Conservation (phyloP, 2,113 vertebrate species). For the Amblyornis subalaris region DNA sequence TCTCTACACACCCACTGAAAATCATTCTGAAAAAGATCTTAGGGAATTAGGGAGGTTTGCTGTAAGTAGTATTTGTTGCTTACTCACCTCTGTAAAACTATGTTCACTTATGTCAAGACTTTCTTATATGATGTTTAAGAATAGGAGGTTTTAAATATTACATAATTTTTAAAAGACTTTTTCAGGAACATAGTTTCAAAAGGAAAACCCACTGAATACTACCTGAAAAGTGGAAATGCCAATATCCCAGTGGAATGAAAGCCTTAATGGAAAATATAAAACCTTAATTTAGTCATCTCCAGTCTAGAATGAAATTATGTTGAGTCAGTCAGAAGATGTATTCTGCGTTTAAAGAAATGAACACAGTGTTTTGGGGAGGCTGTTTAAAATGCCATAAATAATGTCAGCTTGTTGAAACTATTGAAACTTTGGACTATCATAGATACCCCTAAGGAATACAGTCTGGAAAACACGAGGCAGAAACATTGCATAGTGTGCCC, state of each 20-base stretch:
- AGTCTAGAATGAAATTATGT: background rate
- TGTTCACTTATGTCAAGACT: background rate
- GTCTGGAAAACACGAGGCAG: background rate
- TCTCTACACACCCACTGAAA: background rate
- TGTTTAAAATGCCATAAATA: background rate
- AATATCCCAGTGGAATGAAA: background rate
- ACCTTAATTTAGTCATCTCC: background rate
- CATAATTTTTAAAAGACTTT: background rate
- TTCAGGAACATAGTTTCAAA: background rate
- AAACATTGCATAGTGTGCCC: background rate
- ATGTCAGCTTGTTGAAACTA: background rate
- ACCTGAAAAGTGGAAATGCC: background rate
- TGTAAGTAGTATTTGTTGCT: background rate
- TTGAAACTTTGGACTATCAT: background rate
- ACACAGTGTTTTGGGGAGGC: background rate
- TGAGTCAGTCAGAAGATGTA: background rate
- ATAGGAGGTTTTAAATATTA: background rate
- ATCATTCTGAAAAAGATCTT: background rate
- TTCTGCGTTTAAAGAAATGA: background rate
- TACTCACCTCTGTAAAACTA: background rate
- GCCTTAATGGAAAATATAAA: background rate
- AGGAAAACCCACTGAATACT: background rate
- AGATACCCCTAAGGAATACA: background rate
- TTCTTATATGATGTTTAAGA: background rate
- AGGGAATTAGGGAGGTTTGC: background rate